Base-by-base conservation (phyloP, 2,113 vertebrate genomes). In the Anguilla japonica region DNA sequence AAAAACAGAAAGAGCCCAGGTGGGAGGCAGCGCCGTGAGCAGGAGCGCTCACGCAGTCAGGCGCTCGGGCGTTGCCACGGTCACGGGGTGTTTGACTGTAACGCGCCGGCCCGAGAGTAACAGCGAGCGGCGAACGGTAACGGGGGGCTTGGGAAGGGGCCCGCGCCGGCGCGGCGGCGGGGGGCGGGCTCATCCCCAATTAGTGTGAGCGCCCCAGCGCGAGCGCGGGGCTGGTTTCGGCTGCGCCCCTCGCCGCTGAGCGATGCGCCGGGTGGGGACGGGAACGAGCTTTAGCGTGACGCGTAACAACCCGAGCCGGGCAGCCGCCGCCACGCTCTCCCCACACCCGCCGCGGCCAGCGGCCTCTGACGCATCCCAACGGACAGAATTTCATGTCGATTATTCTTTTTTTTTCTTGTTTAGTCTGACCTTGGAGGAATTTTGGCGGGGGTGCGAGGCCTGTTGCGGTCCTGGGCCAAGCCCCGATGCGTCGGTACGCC, bases 31-130 rank as follows among this genome's bases (percentile, higher is more conserved):
- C 85, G 89, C 88, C 88, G 79, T 26, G 13, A 84, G 83, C 84
- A 89, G 88, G 63, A 89, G 88, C 63, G 81, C 89, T 91, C 85
- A 88, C 86, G 89, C 88, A 88, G 11, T 87, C 78, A 79, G 89
- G 88, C 83, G 75, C 53, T 26, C 9, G 83, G 85, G 86, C 60
- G 50, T 41, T 79, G 56, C 39, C 60, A 34, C 1, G n/a, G 56
- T 16, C n/a, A 2, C n/a, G 9, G 20, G 22, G 3, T 71, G 57
- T 39, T 15, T 39, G 78, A 79, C n/a, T 71, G 5, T 7, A 71
- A 71, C 20, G 63, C 34, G 29, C 16, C 9, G n/a, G 29, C 5
- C 14, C 18, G 39, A 60, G 78, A 63, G 60, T 26, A 20, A 81
- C 53, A 60, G 20, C 60, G 29, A 22, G 29, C 1, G 39, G 40